Evolutionary conservation across 2,888 invertebrate species (phyloP).

Genomic region (Allacma fusca): DNA sequence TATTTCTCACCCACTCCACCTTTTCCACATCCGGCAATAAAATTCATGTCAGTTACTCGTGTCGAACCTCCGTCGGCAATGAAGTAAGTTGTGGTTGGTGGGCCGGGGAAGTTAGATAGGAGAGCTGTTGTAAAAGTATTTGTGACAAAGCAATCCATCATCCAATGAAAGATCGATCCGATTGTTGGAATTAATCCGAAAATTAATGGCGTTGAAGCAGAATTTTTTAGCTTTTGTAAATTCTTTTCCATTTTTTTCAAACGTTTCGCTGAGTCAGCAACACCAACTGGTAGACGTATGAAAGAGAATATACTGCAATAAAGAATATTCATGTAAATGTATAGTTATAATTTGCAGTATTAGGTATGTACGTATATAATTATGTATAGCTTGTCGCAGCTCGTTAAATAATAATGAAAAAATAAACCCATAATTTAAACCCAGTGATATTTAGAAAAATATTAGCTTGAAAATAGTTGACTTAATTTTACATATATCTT

Average conservation of each 20-base stretch:
- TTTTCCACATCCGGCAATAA: slow-evolving; percentile 49
- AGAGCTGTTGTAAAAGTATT: slow-evolving; percentile 32
- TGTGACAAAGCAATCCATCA: slow-evolving; percentile 11
- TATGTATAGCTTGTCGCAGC: too few relatives aligned
- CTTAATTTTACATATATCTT: too few relatives aligned
- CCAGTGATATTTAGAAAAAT: too few relatives aligned
- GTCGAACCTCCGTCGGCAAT: slow-evolving; percentile 47
- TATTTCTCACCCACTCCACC: slow-evolving; percentile 50
- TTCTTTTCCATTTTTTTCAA: slow-evolving; percentile 48
- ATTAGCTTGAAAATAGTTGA: too few relatives aligned
- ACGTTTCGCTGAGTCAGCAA: slow-evolving; percentile 45
- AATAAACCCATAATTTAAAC: too few relatives aligned
- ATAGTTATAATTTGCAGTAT: too few relatives aligned
- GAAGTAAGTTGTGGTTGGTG: not conserved
- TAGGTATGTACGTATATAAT: too few relatives aligned
- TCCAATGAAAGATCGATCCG: slow-evolving; percentile 26
- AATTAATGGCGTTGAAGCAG: slow-evolving; percentile 28
- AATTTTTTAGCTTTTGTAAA: slow-evolving; percentile 43
- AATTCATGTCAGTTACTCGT: slow-evolving; percentile 51
- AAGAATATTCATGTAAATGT: too few relatives aligned
- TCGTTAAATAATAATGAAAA: too few relatives aligned
- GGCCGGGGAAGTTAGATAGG: slow-evolving; percentile 42
- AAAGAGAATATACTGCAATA: too few relatives aligned
- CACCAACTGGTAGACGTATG: too few relatives aligned
- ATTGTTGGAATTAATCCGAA: slow-evolving; percentile 32